Evolutionary conservation across 1,140 invertebrate genomes (phyloP), one percentile per base, ranked within the genome.

Genomic region (Heliconius eleuchia): DNA sequence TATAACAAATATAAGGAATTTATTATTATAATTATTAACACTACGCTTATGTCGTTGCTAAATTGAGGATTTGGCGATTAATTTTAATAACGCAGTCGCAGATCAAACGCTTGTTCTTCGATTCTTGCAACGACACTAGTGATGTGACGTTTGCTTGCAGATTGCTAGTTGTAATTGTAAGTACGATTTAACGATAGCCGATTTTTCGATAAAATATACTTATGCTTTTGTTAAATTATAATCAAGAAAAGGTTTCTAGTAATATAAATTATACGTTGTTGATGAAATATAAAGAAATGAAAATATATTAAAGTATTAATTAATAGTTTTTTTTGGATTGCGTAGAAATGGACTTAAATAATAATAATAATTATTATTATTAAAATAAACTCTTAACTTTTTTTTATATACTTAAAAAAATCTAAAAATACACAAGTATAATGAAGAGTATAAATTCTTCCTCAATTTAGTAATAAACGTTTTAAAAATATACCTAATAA

Each of bases 1-100:
- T 90, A 88, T 87, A 86, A 88, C 87, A 86, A 88, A 74, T 88
- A 86, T 80, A 85, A 85, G 66, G 84, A 87, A 84, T 84, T 85
- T 88, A 85, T 80, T 87, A 88, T 76, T 84, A 76, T 80, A 88
- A 84, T 83, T 82, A 77, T 86, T 82, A 86, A 72, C 83, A 89
- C 83, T 83, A 86, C 73, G 85, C 77, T 75, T 74, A 72, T 76
- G 71, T 83, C 75, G 84, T 84, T 86, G 84, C 87, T 75, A 85
- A 79, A 84, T 81, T 74, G 76, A 75, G 71, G 84, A 88, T 85
- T 87, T 89, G 83, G 83, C 85, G 79, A 90, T 83, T 81, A 86
- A 85, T 85, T 84, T 79, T 74, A 84, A 81, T 73, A 84, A 82
- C 78, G 85, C 78, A 85, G 83, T 84, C 77, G 83, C 78, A 84